These are phyloP conservation scores for Galago senegalensis DNA, from an alignment of 2,797 vertebrate species.

Conservation along the genomic window DNA sequence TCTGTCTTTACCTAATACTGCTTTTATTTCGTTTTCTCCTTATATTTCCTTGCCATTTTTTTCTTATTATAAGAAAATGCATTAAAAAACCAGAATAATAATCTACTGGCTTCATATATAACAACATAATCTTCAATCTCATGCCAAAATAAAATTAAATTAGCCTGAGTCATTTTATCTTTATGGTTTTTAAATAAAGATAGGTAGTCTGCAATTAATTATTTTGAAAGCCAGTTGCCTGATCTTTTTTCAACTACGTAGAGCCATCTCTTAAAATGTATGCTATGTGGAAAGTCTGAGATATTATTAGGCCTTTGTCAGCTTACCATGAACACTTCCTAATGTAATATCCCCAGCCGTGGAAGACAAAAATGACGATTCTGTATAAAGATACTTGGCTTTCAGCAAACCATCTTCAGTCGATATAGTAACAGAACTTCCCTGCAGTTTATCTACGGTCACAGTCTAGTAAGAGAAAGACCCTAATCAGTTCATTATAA, in stretches of 20 bases:
- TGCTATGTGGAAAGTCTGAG: slow-evolving; percentile 11
- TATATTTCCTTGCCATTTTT: not conserved
- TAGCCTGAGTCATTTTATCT: slow-evolving; percentile 41
- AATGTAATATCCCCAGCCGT: slow-evolving; percentile 93
- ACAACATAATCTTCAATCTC: slow-evolving; percentile 54
- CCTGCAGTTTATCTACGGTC: slow-evolving; percentile 95
- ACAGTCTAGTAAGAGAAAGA: slow-evolving; percentile 91
- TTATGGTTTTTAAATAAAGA: not conserved
- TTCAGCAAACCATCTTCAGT: slow-evolving; percentile 94
- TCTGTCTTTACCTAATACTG: slow-evolving; percentile 11
- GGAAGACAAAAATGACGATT: slow-evolving; percentile 93
- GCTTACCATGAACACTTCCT: slow-evolving; percentile 95
- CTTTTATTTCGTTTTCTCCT: slow-evolving; percentile 45
- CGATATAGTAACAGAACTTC: slow-evolving; percentile 94
- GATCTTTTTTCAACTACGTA: not conserved
- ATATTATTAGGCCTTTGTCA: slow-evolving; percentile 9
- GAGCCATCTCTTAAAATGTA: slow-evolving; percentile 40
- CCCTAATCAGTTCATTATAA: slow-evolving; percentile 72
- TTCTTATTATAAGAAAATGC: slow-evolving; percentile 49
- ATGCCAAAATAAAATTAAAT: slow-evolving; percentile 49
- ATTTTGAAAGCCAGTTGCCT: not conserved
- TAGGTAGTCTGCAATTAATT: slow-evolving; percentile 41
- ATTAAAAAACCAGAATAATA: slow-evolving; percentile 64
- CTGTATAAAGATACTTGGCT: slow-evolving; percentile 95
- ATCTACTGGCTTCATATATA: slow-evolving; percentile 51